Evolutionary conservation across 2,113 vertebrate genomes (phyloP).

Genomic region (Archilochus colubris): DNA sequence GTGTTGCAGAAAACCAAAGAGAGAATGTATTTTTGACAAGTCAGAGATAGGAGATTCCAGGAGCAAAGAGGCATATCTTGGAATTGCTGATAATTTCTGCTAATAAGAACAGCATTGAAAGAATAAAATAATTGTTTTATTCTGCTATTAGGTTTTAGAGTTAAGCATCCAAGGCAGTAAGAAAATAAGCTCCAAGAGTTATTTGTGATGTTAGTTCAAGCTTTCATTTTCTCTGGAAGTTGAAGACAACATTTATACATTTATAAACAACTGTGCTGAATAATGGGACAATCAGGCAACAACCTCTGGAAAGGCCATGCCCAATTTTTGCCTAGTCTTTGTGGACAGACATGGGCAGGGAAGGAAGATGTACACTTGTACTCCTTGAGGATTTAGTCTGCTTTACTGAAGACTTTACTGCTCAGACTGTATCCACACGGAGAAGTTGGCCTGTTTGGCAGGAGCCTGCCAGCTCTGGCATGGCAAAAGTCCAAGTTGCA

Average conservation of each 20-base stretch:
- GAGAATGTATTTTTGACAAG: background rate
- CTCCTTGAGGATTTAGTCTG: background rate
- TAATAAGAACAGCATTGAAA: background rate
- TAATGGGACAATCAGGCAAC: background rate
- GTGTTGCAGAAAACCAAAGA: background rate
- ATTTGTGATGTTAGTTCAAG: background rate
- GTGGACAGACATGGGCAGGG: background rate
- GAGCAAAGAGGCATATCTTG: background rate
- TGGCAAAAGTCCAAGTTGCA: fast-evolving
- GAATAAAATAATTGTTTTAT: background rate
- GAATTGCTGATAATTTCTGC: background rate
- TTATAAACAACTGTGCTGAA: background rate
- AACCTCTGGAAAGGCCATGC: background rate
- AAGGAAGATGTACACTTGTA: background rate
- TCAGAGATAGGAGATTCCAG: background rate
- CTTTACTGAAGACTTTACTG: background rate
- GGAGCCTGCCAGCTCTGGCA: background rate
- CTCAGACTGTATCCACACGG: fast-evolving
- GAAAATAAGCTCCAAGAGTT: background rate
- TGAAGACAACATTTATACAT: background rate
- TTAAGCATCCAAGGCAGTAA: background rate
- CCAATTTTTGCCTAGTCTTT: background rate
- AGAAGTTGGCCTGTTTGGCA: background rate
- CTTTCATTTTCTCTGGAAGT: background rate
- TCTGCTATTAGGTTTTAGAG: background rate